phyloP scores from a whole-genome alignment of 1,140 invertebrate genomes.

The Zelostemma sp. region DNA sequence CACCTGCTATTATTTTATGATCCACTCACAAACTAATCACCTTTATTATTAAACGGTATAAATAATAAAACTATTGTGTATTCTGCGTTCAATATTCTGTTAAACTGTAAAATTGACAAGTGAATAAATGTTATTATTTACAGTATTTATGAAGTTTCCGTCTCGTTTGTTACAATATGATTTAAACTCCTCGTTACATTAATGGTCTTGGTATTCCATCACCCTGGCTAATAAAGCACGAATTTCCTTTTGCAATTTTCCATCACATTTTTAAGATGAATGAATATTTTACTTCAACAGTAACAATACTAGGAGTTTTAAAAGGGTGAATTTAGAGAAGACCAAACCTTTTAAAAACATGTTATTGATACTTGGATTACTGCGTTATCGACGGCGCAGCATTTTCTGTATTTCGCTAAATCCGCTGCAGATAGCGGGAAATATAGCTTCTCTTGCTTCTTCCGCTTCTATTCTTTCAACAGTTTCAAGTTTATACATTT shows the following conservation, averaged over 20 bases:
- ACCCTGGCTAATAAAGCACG: not conserved
- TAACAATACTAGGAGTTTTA: not conserved
- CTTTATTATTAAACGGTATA: slow-evolving; percentile 62
- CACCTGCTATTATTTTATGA: slow-evolving; percentile 62
- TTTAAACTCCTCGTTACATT: slow-evolving; percentile 15
- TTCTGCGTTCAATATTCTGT: slow-evolving; percentile 61
- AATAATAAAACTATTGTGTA: slow-evolving; percentile 61
- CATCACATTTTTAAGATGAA: not conserved
- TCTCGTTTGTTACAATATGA: too few relatives aligned
- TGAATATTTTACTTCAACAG: not conserved
- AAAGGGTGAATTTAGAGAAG: too few relatives aligned
- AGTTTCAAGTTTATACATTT: not conserved
- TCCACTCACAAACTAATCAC: slow-evolving; percentile 65
- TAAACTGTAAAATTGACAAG: slow-evolving; percentile 67
- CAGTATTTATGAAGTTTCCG: slow-evolving; percentile 33
- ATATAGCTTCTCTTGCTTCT: too few relatives aligned
- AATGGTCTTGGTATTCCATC: not conserved
- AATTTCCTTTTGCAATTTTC: not conserved
- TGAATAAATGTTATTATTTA: slow-evolving; percentile 68
- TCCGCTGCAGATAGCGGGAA: too few relatives aligned
- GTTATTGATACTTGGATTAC: too few relatives aligned
- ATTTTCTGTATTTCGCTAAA: too few relatives aligned
- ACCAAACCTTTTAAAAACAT: too few relatives aligned
- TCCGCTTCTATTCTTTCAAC: not conserved
- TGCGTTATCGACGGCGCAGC: too few relatives aligned